Conservation (phyloP, 2,797 vertebrate genomes). For the Ibycter americanus region DNA sequence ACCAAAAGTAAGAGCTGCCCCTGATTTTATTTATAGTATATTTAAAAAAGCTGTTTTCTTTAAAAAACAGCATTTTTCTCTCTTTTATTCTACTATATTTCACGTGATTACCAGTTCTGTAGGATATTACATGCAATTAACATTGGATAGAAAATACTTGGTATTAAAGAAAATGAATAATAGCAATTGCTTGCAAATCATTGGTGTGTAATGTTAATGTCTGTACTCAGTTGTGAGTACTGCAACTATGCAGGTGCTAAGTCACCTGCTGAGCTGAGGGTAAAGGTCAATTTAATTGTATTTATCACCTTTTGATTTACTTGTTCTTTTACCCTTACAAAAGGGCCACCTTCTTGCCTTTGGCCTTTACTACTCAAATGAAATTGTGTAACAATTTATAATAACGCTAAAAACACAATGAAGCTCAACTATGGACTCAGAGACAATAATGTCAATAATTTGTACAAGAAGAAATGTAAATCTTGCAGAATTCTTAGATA, state of each 20-base stretch:
- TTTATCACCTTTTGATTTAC: neutral
- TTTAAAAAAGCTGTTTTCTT: neutral
- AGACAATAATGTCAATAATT: neutral
- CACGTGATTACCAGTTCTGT: neutral
- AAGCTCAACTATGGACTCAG: neutral
- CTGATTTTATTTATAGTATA: neutral
- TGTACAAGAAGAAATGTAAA: neutral
- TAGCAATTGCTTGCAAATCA: neutral
- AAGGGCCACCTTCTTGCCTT: rapidly evolving
- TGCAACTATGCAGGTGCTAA: neutral
- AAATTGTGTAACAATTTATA: neutral
- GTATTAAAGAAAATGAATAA: neutral
- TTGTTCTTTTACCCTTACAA: neutral
- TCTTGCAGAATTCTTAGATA: neutral
- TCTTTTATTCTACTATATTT: neutral
- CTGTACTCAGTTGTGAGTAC: neutral
- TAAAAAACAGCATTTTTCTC: neutral
- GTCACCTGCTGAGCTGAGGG: neutral
- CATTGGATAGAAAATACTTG: neutral
- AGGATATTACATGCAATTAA: neutral
- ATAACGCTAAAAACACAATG: neutral
- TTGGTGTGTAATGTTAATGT: neutral
- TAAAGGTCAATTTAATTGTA: neutral
- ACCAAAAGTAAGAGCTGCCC: neutral
- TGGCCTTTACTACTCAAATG: neutral